Conservation (phyloP, 23 tunicate genomes). For the Botrylloides violaceus region DNA sequence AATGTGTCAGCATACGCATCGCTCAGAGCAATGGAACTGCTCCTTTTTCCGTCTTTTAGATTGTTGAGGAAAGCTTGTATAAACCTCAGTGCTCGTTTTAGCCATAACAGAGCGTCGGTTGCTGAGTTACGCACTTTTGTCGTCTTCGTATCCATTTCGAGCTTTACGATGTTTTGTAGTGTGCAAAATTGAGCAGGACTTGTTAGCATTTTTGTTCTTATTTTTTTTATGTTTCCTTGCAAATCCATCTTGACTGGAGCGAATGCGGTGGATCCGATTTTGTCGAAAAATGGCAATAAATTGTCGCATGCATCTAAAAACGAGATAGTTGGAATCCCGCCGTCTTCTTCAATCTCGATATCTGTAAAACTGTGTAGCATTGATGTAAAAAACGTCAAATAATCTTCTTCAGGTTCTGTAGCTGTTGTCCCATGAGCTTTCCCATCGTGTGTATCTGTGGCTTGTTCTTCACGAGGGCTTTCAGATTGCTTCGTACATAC, state of each 20-base stretch:
- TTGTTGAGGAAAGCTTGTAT: conserved; percentile 64
- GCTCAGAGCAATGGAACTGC: conserved; percentile 63
- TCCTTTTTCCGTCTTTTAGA: conserved; percentile 66
- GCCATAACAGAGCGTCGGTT: conserved; percentile 97
- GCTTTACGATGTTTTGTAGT: conserved; percentile 64
- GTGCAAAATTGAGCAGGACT: conserved; percentile 45
- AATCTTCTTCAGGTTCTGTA: conserved; percentile 27
- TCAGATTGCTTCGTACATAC: neutral
- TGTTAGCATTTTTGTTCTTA: conserved; percentile 60
- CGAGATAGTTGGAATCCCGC: conserved; percentile 62
- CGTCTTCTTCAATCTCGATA: conserved; percentile 61
- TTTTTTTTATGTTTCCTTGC: conserved; percentile 82
- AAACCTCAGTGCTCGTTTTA: conserved; percentile 87
- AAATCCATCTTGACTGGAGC: conserved; percentile 97
- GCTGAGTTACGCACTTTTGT: conserved; percentile 90
- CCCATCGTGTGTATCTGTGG: no score
- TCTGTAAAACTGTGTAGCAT: conserved; percentile 95
- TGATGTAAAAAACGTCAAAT: conserved; percentile 64
- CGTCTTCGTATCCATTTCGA: conserved; percentile 55
- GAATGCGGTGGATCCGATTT: conserved; percentile 91
- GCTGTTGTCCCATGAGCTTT: neutral
- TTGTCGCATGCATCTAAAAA: conserved; percentile 83
- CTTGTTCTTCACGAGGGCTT: neutral
- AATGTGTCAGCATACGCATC: conserved; percentile 67
- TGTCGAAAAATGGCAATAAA: conserved; percentile 82